Evolutionary conservation across 2,888 invertebrate species (phyloP), one percentile per base, ranked within the genome.

Genomic region (Melanargia galathea): DNA sequence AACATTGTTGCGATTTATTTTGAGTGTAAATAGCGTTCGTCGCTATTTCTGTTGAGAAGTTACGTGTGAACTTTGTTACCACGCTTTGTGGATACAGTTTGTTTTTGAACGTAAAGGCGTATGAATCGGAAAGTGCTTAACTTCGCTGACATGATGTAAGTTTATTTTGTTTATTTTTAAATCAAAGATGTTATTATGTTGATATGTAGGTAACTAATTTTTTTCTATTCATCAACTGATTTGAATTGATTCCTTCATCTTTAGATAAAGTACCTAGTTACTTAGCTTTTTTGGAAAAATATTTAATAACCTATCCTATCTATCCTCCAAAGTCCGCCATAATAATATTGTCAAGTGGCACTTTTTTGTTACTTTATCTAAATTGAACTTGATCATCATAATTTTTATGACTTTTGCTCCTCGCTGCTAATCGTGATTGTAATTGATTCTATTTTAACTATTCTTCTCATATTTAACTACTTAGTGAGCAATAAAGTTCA

Each of bases 1-100:
- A 64, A 85, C 83, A 79, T 73, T 81, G 85, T 88, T 79, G 79
- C 79, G 72, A 78, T 80, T 76, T 83, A 81, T 83, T 58, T 83
- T 81, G 76, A 82, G 75, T 79, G 76, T 73, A 66, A 61, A 66
- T 61, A 61, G 59, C 52, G 33, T 20, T 20, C 43, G 16, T 20
- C 16, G 20, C 22, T 58, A 48, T 59, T 59, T 59, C 59, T 49
- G 59, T 59, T 8, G 48, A 6, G 16, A 51, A 26, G 59, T 35
- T 20, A 48, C 48, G 48, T 58, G 48, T 48, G 20, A 58, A 33
- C 35, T 46, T 35, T 58, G 46, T 48, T 56, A 24, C 26, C 18
- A 57, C 48, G 18, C 35, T 46, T 13, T n/a, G 58, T 58, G 46
- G 45, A 3, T 30, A 13, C 18, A 30, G 24, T 18, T 26, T 40